Base-by-base conservation (phyloP, 2,113 vertebrate species). In the Anguilla rostrata region DNA sequence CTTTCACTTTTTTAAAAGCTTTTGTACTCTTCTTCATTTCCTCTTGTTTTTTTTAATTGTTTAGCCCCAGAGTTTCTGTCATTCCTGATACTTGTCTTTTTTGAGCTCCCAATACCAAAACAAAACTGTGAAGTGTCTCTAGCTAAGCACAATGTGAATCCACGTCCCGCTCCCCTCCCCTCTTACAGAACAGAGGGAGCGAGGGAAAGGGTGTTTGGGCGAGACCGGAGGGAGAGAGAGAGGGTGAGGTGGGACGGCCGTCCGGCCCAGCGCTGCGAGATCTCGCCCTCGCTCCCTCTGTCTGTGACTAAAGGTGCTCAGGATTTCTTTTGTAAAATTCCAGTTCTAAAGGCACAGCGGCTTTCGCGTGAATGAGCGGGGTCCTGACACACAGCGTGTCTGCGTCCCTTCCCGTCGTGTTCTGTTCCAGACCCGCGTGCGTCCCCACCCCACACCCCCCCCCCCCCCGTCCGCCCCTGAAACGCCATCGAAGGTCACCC, bases 101-200 rank as follows among this genome's bases (percentile, higher is more conserved):
- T 43, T 41, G 34, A 29, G 34, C 78, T 87, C 87, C 86, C 85
- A 85, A 90, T 87, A 91, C 85, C 90, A 86, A 92, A 94, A 91
- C 90, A 91, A 93, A 93, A 90, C 92, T 94, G 90, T 92, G 88
- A 92, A 89, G 84, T 83, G 81, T 39, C 80, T 78, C 39, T 83
- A 41, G 41, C 57, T 90, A 81, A 86, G 85, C 78, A 81, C 79
- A 81, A 66, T 81, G 53, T 66, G 49, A 34, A 86, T 75, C 78
- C 34, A 80, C 87, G 78, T 90, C 88, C 89, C 91, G 87, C 46
- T 41, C 86, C 63, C 46, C 71, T 78, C 43, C 22, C 11, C 5
- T 89, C 84, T 85, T 89, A 89, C 81, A 66, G 75, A 80, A 85
- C 83, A 75, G 85, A 88, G 34, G 71, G 39, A 49, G 81, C n/a